These are phyloP conservation scores for Odocoileus virginianus DNA, from an alignment of 2,113 vertebrate genomes.

Conservation along the genomic window DNA sequence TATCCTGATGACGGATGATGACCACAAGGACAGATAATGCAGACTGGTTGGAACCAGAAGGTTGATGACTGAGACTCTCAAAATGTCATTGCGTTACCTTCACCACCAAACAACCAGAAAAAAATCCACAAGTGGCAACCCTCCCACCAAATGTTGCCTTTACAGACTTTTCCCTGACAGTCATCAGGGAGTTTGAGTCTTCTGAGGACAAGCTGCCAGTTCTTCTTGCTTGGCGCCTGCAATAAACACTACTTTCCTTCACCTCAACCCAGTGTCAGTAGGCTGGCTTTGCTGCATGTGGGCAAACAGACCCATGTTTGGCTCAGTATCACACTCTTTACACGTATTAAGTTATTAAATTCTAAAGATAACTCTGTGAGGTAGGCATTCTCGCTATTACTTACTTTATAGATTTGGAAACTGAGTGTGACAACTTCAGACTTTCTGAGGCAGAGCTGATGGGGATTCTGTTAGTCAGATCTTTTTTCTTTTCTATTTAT, in stretches of 20 bases:
- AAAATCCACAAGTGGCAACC: neutral
- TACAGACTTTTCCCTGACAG: neutral
- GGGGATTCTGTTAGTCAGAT: neutral
- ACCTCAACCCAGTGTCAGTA: neutral
- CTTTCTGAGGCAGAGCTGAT: neutral
- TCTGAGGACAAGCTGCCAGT: neutral
- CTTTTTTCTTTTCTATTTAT: neutral
- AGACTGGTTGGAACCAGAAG: neutral
- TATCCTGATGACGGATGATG: neutral
- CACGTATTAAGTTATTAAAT: neutral
- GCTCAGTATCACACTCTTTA: neutral
- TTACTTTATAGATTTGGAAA: neutral
- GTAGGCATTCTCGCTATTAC: neutral
- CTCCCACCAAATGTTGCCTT: neutral
- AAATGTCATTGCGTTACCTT: neutral
- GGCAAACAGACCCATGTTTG: neutral
- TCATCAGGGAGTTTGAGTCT: neutral
- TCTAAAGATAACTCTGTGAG: neutral
- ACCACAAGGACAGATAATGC: neutral
- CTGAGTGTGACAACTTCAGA: neutral
- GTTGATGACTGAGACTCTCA: neutral
- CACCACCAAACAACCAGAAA: neutral
- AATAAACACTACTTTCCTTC: neutral
- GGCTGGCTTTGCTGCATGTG: neutral
- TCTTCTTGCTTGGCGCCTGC: neutral